Percentiles rank a stretch among this genome's conserved stretches.
Evolutionary conservation across 2,888 invertebrate species (phyloP).

Genomic region (Stratiomys singularior): DNA sequence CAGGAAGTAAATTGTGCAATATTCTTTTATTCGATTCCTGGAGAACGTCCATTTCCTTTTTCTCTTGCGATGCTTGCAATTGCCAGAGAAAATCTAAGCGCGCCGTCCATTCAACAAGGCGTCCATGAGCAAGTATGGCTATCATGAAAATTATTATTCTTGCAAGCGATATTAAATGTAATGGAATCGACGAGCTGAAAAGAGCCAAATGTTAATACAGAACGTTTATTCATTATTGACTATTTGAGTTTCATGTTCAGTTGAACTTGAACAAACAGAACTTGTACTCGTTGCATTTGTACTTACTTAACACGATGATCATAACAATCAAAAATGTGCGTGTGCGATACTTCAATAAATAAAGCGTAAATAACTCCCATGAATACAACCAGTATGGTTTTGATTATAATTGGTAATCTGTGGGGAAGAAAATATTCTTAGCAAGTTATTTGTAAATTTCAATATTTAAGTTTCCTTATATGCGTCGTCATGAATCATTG

Average conservation of each 20-base stretch:
- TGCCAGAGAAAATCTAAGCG: conserved; percentile 85
- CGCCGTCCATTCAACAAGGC: conserved; percentile 90
- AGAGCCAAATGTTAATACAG: conserved; percentile 7
- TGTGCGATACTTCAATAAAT: conserved; percentile 84
- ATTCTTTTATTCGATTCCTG: conserved; percentile 90
- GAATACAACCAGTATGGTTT: conserved; percentile 78
- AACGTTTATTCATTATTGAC: not conserved
- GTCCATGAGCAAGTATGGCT: conserved; percentile 84
- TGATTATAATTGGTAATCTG: conserved; percentile 82
- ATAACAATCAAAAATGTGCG: conserved; percentile 82
- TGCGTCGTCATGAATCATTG: no score
- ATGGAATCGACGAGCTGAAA: conserved; percentile 75
- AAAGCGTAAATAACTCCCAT: conserved; percentile 84
- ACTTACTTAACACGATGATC: conserved; percentile 81
- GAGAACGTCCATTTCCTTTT: conserved; percentile 91
- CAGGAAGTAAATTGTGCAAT: conserved; percentile 87
- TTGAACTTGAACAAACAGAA: no score
- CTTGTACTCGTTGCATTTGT: conserved; percentile 46
- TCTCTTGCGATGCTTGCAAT: conserved; percentile 88
- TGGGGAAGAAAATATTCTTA: not conserved
- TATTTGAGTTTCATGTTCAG: not conserved
- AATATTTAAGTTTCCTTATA: no score
- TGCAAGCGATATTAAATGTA: conserved; percentile 80
- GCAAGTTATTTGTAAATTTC: not conserved
- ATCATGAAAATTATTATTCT: conserved; percentile 85